phyloP scores from a whole-genome alignment of 2,113 vertebrate genomes.

The Lamprologus sp. region DNA sequence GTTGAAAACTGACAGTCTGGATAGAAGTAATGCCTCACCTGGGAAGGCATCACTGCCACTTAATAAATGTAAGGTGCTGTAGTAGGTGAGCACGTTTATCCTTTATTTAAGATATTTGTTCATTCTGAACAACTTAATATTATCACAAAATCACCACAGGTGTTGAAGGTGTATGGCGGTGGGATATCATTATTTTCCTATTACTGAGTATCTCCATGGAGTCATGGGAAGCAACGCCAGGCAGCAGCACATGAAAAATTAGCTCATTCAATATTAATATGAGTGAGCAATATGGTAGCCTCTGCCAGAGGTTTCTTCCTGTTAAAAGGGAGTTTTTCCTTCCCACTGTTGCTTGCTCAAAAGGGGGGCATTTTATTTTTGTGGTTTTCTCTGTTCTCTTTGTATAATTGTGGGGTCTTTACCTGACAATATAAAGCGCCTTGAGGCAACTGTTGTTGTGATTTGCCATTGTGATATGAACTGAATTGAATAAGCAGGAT shows the following conservation, averaged over 20 bases:
- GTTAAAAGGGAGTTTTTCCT: background rate
- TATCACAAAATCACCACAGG: background rate
- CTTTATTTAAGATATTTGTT: background rate
- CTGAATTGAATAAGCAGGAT: background rate
- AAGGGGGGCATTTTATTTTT: background rate
- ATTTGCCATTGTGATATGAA: background rate
- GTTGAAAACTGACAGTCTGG: background rate
- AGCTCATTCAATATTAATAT: background rate
- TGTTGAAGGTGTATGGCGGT: background rate
- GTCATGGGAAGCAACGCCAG: background rate
- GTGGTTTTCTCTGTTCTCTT: background rate
- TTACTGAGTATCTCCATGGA: background rate
- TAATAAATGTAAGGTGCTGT: background rate
- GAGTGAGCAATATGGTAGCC: background rate
- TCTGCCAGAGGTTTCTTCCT: background rate
- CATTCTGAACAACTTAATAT: background rate
- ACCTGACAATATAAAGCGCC: background rate
- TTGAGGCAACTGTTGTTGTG: background rate
- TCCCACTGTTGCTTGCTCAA: background rate
- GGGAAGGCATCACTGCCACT: background rate
- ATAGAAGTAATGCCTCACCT: background rate
- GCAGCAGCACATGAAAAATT: background rate
- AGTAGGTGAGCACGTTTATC: background rate
- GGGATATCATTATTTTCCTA: background rate
- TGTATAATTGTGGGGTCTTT: background rate